Evolutionary conservation across 1,140 invertebrate species (phyloP), one percentile per base, ranked within the genome.

Genomic region (Oryzaephilus surinamensis): DNA sequence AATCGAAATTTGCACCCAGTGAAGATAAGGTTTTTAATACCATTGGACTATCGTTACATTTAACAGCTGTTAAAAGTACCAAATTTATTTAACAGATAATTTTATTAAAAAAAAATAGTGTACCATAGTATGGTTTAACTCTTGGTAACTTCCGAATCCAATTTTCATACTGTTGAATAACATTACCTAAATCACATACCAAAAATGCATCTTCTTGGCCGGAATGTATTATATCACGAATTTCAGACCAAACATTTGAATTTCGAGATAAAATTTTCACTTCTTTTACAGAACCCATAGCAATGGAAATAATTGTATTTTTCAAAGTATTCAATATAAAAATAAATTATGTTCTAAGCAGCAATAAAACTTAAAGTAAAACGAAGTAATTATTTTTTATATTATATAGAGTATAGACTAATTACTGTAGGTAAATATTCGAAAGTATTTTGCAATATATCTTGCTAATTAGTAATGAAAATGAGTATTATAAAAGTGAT

Each of bases 111-210:
- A 15, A 15, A 4, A 6, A 12, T 4, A 8, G 19, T 17, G 73
- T 60, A 90, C 86, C 92, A 70, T 98, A 99, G 67, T 84, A 90
- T 4, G 96, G 93, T 32, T 81, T 72, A 5, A 98, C 85, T 17
- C 92, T 74, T 6, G 95, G 93, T 66, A 99, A 65, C 36, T 77
- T 73, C 32, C 76, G 63, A 38, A 75, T 79, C 93, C 94, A 98
- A 27, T 77, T 74, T 43, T 79, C 72, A 64, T 87, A 81, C 56
- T 95, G 88, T 4, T 75, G 68, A 23, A 93, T 78, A 53, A 98
- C 79, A 50, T 92, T 85, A 30, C 85, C 84, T 33, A 97, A 64
- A 64, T 98, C 85, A 57, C 88, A 81, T 32, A 97, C 77, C 61
- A 91, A 96, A 64, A 98, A 96, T 20, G 94, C 80, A 61, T 96